These are phyloP conservation scores for Amphipoea oculea DNA, from an alignment of 2,888 invertebrate genomes.

Conservation along the genomic window DNA sequence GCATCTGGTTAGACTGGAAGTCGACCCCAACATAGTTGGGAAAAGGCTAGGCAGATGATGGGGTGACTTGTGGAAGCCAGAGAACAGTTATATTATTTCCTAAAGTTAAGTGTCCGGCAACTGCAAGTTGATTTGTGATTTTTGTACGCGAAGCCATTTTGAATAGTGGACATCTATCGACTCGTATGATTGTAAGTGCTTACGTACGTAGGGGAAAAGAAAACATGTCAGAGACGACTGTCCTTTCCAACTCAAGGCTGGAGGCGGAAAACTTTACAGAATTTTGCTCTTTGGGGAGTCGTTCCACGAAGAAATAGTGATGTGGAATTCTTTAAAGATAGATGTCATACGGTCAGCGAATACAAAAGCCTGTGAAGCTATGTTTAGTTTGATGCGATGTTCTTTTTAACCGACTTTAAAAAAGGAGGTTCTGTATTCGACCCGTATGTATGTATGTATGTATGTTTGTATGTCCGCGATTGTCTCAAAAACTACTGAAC, in stretches of 20 bases:
- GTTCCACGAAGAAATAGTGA: slow-evolving; percentile 21
- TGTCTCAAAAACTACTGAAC: too few species aligned
- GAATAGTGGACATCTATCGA: background rate
- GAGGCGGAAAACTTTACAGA: slow-evolving; percentile 21
- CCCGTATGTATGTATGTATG: too few species aligned
- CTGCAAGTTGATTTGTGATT: background rate
- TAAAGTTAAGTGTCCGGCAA: background rate
- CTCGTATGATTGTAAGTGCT: slow-evolving; percentile 3
- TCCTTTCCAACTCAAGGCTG: slow-evolving; percentile 2
- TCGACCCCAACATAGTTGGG: too few species aligned
- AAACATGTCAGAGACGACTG: slow-evolving; percentile 10
- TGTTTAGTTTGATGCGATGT: background rate
- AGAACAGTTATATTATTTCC: background rate
- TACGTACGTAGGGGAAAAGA: slow-evolving; percentile 12
- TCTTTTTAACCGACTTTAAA: too few species aligned
- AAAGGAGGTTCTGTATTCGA: too few species aligned
- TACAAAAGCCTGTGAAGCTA: background rate
- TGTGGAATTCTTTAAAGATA: slow-evolving; percentile 29
- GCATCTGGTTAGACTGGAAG: too few species aligned
- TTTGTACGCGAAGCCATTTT: background rate
- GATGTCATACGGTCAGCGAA: background rate
- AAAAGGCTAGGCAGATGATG: too few species aligned
- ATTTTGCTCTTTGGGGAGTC: slow-evolving; percentile 25
- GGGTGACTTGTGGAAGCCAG: background rate
- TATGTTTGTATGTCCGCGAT: too few species aligned